Evolutionary conservation across 2,888 invertebrate genomes (phyloP), one percentile per base, ranked within the genome.

Genomic region (Brenthis hecate): DNA sequence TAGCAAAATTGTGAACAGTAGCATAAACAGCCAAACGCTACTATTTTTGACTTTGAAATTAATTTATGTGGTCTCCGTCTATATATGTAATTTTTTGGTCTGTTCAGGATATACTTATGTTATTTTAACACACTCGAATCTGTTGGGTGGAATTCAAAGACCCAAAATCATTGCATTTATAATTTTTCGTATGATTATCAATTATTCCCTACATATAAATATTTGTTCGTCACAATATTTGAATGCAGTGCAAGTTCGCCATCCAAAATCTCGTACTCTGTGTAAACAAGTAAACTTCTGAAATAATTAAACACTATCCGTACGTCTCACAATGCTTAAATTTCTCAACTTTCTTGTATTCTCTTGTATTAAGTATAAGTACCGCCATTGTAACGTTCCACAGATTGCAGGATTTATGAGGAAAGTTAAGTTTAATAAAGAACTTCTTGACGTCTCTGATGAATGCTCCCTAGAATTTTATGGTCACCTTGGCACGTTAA

Each of bases 361-460:
- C 54, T 55, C 43, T n/a, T 55, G 11, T 28, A 19, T 19, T 19
- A 19, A 28, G 43, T 63, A 13, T 55, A 13, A 54, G 57, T 36
- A 65, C 57, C 16, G 57, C 19, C 13, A 61, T 51, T 64, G 47
- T 56, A 47, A 23, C 23, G 54, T 50, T 60, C 60, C 53, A 43
- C 66, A 66, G 58, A 66, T 60, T 47, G 63, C 55, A 50, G 55
- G 66, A 53, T 61, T 67, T 67, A 67, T 67, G 66, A 67, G 56
- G 3, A 62, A 67, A 67, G 61, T 67, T 67, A 48, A 36, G n/a
- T 67, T 61, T 67, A 67, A 61, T 67, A 60, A 67, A 61, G 61
- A 67, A 67, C 55, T 67, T 66, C 48, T 36, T 43, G 32, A 61
- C 55, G 56, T 55, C 66, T 56, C 43, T 36, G 54, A 53, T 66